Conservation (phyloP, 2,113 vertebrate genomes). For the Calypte anna region DNA sequence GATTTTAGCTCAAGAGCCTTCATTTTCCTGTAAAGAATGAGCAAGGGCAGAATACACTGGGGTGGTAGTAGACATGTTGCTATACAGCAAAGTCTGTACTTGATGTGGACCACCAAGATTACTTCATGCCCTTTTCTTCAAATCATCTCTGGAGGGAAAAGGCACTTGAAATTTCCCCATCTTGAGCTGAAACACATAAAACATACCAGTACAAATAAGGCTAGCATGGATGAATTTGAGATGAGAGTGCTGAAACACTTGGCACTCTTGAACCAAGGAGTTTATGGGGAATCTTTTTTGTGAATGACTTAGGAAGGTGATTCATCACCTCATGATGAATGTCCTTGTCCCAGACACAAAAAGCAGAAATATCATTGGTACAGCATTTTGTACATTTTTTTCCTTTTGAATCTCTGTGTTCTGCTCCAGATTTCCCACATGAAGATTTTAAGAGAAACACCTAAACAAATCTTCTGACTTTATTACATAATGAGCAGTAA, state of each 20-base stretch:
- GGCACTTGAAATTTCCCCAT: background rate
- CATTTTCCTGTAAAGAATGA: background rate
- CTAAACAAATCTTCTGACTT: background rate
- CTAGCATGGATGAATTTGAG: background rate
- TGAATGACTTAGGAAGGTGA: slow-evolving; percentile 23
- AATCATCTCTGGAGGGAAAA: background rate
- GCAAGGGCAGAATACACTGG: background rate
- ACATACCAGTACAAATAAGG: background rate
- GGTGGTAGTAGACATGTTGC: background rate
- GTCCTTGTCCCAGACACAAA: background rate
- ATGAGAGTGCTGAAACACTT: background rate
- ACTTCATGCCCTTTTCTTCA: background rate
- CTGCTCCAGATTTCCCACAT: background rate
- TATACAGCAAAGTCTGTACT: background rate
- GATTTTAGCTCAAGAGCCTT: background rate
- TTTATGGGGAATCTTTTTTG: background rate
- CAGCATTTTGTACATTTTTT: background rate
- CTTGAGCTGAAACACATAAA: slow-evolving; percentile 4
- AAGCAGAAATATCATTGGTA: background rate
- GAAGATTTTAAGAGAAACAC: background rate
- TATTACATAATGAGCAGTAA: background rate
- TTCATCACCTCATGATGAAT: slow-evolving; percentile 8
- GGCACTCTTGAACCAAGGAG: background rate
- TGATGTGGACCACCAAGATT: background rate
- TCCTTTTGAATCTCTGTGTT: background rate